phyloP scores from a whole-genome alignment of 1,140 invertebrate genomes.

The Magallana gigas region DNA sequence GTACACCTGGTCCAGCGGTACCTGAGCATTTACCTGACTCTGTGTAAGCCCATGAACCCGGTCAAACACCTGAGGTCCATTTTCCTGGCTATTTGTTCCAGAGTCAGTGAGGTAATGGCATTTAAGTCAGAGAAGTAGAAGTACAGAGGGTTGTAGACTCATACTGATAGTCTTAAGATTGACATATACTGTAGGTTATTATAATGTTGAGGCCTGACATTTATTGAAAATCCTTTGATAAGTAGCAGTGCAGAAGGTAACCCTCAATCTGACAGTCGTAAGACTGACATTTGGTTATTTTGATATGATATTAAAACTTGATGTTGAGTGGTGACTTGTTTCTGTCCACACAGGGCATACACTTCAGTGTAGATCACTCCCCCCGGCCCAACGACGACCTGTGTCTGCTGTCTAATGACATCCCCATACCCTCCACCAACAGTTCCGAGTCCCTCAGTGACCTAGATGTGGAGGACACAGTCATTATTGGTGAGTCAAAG shows the following conservation, averaged over 20 bases:
- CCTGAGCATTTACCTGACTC: conserved; percentile 59
- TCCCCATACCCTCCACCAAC: conserved; percentile 59
- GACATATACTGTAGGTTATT: no score
- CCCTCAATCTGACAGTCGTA: no score
- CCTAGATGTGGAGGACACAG: conserved; percentile 54
- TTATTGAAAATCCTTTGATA: no score
- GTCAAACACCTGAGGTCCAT: conserved; percentile 55
- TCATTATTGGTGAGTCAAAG: conserved; percentile 51
- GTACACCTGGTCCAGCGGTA: conserved; percentile 60
- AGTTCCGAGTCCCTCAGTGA: conserved; percentile 51
- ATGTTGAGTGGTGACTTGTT: no score
- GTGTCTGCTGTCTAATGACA: conserved; percentile 68
- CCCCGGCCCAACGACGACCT: conserved; percentile 62
- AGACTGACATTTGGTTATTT: no score
- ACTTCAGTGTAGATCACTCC: conserved; percentile 56
- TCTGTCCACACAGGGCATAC: conserved; percentile 39
- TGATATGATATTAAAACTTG: no score
- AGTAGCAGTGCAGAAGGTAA: no score
- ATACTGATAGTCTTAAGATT: no score
- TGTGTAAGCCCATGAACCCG: conserved; percentile 59
- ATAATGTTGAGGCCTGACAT: no score
- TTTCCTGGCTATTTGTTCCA: conserved; percentile 57
- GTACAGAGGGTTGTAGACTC: no score
- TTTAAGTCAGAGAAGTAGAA: neutral
- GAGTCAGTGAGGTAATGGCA: conserved; percentile 58